Conservation (phyloP, 2,113 vertebrate species). For the Melanerpes formicivorus region DNA sequence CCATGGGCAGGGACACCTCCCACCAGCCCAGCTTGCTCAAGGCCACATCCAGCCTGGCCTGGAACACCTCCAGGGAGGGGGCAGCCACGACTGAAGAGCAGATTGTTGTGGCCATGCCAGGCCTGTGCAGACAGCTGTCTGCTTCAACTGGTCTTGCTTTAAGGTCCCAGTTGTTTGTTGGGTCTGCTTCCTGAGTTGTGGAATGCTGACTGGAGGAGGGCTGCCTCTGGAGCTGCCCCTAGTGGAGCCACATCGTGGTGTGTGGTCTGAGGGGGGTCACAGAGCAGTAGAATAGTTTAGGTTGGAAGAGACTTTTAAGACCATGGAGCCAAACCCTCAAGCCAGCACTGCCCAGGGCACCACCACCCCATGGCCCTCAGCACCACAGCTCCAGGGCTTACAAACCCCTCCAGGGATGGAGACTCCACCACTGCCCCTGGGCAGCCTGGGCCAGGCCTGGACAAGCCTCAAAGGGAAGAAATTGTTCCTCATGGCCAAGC, state of each 20-base stretch:
- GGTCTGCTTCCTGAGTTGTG: neutral
- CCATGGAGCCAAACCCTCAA: neutral
- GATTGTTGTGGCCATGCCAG: neutral
- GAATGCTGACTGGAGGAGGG: rapidly evolving
- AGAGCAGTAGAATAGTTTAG: neutral
- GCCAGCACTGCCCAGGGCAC: neutral
- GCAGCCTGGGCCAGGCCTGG: neutral
- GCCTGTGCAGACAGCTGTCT: neutral
- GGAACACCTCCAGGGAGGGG: no score
- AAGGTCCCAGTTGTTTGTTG: neutral
- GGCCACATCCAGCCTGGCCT: no score
- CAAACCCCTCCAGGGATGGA: neutral
- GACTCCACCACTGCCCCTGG: neutral
- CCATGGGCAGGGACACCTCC: no score
- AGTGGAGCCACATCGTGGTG: rapidly evolving
- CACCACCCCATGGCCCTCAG: neutral
- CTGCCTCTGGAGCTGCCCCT: neutral
- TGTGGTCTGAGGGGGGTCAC: no score
- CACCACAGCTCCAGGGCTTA: neutral
- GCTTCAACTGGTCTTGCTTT: neutral
- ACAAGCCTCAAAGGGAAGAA: neutral
- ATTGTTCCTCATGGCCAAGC: neutral
- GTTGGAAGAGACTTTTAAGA: neutral
- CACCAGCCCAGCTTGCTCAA: no score
- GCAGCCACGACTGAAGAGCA: neutral